Evolutionary conservation across 1,140 invertebrate genomes (phyloP), one percentile per base, ranked within the genome.

Genomic region (Daktulosphaira vitifoliae): DNA sequence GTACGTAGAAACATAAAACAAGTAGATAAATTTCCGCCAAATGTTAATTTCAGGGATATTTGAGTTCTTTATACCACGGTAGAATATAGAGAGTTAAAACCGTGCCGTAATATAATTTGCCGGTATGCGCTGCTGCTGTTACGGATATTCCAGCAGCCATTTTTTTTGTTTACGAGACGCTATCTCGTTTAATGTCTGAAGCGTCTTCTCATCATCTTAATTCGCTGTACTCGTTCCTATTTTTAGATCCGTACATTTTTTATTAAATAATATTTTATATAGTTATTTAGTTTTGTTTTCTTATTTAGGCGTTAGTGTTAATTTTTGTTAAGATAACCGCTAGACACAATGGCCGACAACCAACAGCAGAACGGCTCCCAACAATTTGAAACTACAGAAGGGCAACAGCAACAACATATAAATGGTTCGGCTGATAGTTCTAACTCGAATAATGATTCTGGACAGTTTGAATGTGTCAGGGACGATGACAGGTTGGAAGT

Each of bases 121-220:
- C 56, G 56, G 56, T 48, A 25, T 29, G 56, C 56, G 56, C 56
- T 25, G 42, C 56, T 62, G 20, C 42, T 62, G 56, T 39, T 62
- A 39, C 56, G 56, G 56, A 62, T 62, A 62, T 48, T 62, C 56
- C 56, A 62, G 56, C 56, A 39, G 56, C 56, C 56, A 62, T 62
- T 62, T 62, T 62, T 62, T 48, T 62, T 62, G 56, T 62, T 62
- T 62, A 62, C 56, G 56, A 62, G 56, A 62, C 56, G 56, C 56
- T 62, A 62, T 62, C 56, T 62, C 56, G 42, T 22, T 42, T 39
- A 20, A 44, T 48, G 56, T 62, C 56, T 62, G 18, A 46, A 62
- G 56, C 56, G 56, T 62, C 56, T 62, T 62, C 56, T 7, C 56
- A 48, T 48, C 42, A 22, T 48, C 44, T 20, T 26, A 59, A 25